Evolutionary conservation across 1,140 invertebrate genomes (phyloP).

Genomic region (Drosophila miranda): DNA sequence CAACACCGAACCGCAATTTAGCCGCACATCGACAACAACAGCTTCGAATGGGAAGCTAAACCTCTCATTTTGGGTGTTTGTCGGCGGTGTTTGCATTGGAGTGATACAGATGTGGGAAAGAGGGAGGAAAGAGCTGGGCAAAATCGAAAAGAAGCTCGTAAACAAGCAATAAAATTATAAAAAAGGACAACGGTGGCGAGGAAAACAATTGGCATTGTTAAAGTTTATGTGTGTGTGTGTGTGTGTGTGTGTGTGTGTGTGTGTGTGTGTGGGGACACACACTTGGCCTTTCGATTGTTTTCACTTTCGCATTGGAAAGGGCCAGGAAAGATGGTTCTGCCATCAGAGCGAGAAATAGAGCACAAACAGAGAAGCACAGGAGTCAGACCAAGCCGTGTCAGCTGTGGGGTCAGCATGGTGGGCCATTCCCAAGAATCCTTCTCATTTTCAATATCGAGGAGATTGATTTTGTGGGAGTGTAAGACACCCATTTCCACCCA

Average conservation of each 20-base stretch:
- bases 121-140: too few relatives aligned
- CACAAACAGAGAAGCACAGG: neutral
- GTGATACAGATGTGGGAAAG: constrained; percentile 42
- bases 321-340: too few relatives aligned
- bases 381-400: too few relatives aligned
- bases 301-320: constrained; percentile 52
- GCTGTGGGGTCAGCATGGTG: too few relatives aligned
- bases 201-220: constrained; percentile 75
- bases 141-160: constrained; percentile 72
- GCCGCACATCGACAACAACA: constrained; percentile 61
- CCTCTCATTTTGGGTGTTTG: constrained; percentile 26
- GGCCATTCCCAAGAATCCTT: too few relatives aligned
- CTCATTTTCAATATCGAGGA: too few relatives aligned
- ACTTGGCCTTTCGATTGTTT: constrained; percentile 63
- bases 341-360: neutral
- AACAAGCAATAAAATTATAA: constrained; percentile 80
- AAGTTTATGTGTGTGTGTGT: constrained; percentile 20
- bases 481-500: too few relatives aligned
- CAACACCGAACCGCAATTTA: constrained; percentile 61
- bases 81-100: constrained; percentile 46
- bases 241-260: neutral
- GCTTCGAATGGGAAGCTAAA: constrained; percentile 18
- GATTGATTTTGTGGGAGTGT: too few relatives aligned
- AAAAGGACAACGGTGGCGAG: constrained; percentile 70
- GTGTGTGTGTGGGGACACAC: constrained; percentile 11